Base-by-base conservation (phyloP, 2,113 vertebrate genomes). In the Trogon melanurus region DNA sequence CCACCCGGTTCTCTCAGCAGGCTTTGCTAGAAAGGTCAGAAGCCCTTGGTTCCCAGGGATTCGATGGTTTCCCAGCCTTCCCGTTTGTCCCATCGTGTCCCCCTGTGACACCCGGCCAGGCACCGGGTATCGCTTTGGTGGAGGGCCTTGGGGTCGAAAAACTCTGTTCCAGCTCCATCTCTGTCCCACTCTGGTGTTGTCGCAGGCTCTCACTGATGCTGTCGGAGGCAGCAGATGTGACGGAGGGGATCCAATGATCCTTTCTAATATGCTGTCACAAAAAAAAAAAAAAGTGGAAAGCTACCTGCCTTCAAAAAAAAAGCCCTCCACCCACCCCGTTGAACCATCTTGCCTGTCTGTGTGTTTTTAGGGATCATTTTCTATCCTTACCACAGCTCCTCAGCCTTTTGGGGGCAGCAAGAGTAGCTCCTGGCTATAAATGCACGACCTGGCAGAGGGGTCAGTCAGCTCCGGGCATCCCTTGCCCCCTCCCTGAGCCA, bases 11-110 rank as follows among this genome's bases (percentile, higher is more conserved):
- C 85, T 84, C 83, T 93, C 90, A 57, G 32, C 94, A 64, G 80
- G 79, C 76, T 83, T 80, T 95, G 86, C 89, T 85, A 72, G 75
- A 74, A 88, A 97, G 92, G 86, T 88, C 96, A 86, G 5, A 78
- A 84, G 80, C 72, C 62, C 50, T 90, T 26, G 22, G 78, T 97
- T 97, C 92, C 85, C 72, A 67, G 60, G 81, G 69, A 88, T 79
- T 58, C 11, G 21, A 36, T 91, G 79, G 57, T 64, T 89, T 96
- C 86, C 80, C 66, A 91, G 69, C 50, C 71, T 79, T 88, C 57
- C 30, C 30, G 11, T 79, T 81, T 27, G 83, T 90, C 60, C 30
- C 21, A 41, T 69, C 7, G 1, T 83, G 79, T 91, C 74, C 80
- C 12, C 25, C 34, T 1, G 0, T 75, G 65, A 76, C 25, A 30